These are phyloP conservation scores for Ambastaia sidthimunki DNA, from an alignment of 2,797 vertebrate species.

Conservation along the genomic window DNA sequence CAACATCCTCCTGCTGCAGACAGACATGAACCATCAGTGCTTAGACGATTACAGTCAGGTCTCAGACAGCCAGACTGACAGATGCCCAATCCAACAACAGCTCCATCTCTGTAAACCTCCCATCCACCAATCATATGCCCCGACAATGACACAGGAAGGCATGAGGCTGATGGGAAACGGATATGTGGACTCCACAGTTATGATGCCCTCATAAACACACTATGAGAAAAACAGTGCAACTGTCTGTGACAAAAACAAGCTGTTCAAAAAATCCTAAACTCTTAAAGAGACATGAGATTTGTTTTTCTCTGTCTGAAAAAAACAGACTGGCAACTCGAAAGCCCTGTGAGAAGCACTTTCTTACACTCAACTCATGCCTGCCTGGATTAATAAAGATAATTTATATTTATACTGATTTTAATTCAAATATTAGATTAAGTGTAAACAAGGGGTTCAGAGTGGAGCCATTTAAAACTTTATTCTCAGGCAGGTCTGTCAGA, in stretches of 20 bases:
- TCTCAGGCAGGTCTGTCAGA: not conserved
- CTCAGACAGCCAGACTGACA: conserved; percentile 45
- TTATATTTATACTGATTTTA: not conserved
- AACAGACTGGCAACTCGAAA: not conserved
- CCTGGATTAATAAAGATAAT: not conserved
- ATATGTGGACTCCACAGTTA: conserved; percentile 86
- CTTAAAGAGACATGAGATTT: not conserved
- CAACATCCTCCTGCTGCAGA: conserved; percentile 83
- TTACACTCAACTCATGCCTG: not conserved
- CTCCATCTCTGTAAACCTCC: conserved; percentile 68
- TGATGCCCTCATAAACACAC: conserved; percentile 63
- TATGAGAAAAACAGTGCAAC: not conserved
- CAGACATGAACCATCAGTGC: conserved; percentile 60
- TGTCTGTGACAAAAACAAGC: not conserved
- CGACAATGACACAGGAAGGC: conserved; percentile 60
- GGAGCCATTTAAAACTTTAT: not conserved
- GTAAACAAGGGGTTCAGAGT: not conserved
- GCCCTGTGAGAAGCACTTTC: not conserved
- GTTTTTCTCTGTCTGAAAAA: not conserved
- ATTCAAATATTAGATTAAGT: not conserved
- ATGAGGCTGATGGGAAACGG: conserved; percentile 70
- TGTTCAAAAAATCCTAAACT: not conserved
- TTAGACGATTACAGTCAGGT: conserved; percentile 61
- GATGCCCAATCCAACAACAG: conserved; percentile 50
- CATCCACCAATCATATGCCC: conserved; percentile 29